These are phyloP conservation scores for Xiphophorus couchianus DNA, from an alignment of 2,113 vertebrate genomes.

Conservation along the genomic window DNA sequence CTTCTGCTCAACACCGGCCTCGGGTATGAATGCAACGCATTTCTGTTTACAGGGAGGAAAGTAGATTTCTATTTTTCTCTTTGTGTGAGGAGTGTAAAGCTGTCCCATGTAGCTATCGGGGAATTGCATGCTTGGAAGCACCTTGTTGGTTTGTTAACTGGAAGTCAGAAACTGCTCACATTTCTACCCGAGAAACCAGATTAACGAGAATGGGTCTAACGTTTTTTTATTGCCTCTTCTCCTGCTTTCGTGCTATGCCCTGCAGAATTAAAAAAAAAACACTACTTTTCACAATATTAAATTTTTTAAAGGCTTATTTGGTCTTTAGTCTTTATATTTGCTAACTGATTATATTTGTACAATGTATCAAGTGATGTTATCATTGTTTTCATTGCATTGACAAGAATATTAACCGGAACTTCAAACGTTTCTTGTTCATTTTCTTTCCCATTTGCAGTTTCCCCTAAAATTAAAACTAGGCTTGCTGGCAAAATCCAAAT, in stretches of 20 bases:
- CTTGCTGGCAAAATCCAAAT: too few relatives aligned
- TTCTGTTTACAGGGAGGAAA: constrained; percentile 41
- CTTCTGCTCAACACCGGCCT: background rate
- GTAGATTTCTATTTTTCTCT: constrained; percentile 15
- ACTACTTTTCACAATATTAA: background rate
- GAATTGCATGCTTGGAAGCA: constrained; percentile 20
- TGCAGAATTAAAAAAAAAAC: background rate
- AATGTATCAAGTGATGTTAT: background rate
- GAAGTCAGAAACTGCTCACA: background rate
- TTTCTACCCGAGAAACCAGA: constrained; percentile 25
- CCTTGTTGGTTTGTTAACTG: constrained; percentile 8
- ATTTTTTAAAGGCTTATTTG: constrained; percentile 3
- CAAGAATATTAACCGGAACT: too few relatives aligned
- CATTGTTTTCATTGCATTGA: too few relatives aligned
- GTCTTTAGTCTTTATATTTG: background rate
- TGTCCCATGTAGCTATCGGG: background rate
- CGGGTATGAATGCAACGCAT: constrained; percentile 29
- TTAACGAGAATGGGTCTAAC: constrained; percentile 19
- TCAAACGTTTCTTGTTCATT: too few relatives aligned
- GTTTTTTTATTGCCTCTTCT: background rate
- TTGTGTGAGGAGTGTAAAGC: constrained; percentile 21
- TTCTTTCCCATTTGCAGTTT: background rate
- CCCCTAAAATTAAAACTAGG: background rate
- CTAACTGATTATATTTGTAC: background rate
- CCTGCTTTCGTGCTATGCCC: background rate